These are phyloP conservation scores for Euspilapteryx auroguttella DNA, from an alignment of 2,888 invertebrate genomes.

Conservation along the genomic window DNA sequence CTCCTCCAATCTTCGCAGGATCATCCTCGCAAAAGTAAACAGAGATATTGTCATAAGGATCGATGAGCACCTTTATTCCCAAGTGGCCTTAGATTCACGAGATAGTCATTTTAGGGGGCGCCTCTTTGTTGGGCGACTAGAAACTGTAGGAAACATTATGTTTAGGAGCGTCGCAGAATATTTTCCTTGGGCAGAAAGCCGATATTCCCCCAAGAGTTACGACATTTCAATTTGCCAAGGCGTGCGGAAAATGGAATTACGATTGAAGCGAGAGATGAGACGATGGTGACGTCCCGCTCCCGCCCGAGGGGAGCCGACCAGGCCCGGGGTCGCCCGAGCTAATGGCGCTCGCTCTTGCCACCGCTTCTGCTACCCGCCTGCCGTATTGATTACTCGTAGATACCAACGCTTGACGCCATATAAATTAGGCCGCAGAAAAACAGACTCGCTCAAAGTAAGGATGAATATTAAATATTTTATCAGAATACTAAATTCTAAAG, in stretches of 20 bases:
- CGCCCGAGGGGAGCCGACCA: conserved; percentile 17
- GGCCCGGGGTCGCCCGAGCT: conserved; percentile 25
- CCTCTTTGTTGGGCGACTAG: too few species aligned
- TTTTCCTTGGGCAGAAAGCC: conserved; percentile 60
- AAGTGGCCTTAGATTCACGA: too few species aligned
- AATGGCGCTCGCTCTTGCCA: conserved; percentile 29
- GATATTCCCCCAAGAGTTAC: conserved; percentile 63
- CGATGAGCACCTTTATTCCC: too few species aligned
- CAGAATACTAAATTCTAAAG: too few species aligned
- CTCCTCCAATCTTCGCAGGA: too few species aligned
- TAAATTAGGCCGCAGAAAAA: conserved; percentile 58
- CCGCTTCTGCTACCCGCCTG: conserved; percentile 43
- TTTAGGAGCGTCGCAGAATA: too few species aligned
- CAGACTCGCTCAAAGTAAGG: conserved; percentile 27
- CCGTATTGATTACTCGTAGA: conserved; percentile 63
- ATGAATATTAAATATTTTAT: conserved; percentile 7
- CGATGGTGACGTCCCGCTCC: conserved; percentile 24
- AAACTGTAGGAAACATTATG: too few species aligned
- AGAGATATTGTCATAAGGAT: too few species aligned
- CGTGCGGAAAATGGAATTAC: conserved; percentile 64
- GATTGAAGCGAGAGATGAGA: conserved; percentile 53
- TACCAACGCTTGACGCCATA: conserved; percentile 58
- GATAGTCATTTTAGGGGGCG: too few species aligned
- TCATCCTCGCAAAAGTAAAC: too few species aligned
- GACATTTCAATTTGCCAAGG: conserved; percentile 65